A percentile compares a stretch with the other conserved stretches of the same genome.
Evolutionary conservation across 1,140 invertebrate species (phyloP).

Genomic region (Neotoxoptera formosana): DNA sequence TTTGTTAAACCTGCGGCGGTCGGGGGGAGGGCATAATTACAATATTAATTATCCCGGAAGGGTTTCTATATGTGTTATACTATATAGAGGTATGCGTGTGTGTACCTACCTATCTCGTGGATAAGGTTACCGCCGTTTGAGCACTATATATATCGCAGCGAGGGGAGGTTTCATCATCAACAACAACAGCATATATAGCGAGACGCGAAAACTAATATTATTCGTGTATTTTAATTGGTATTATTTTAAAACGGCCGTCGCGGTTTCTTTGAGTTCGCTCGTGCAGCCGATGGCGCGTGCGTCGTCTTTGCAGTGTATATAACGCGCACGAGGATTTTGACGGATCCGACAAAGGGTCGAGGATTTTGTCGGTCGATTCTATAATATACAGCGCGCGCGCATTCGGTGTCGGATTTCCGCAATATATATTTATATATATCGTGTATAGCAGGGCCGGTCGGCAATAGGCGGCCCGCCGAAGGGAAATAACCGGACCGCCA

Average conservation of each 20-base stretch:
- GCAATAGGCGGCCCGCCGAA: no score
- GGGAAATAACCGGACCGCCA: no score
- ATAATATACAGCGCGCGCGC: no score
- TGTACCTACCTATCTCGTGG: background rate
- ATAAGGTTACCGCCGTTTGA: background rate
- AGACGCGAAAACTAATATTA: background rate
- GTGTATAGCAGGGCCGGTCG: no score
- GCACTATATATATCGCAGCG: no score
- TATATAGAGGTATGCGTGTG: no score
- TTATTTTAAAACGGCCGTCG: no score
- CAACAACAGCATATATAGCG: background rate
- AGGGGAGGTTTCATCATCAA: background rate
- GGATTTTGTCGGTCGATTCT: background rate
- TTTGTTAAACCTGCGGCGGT: background rate
- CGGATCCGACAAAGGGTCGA: background rate
- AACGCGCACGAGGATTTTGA: background rate
- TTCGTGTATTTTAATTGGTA: no score
- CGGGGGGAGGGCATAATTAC: background rate
- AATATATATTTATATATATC: no score
- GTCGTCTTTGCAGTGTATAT: no score
- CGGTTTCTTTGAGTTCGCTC: background rate
- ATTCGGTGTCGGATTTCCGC: no score
- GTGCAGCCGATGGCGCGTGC: background rate
- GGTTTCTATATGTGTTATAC: no score
- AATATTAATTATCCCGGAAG: background rate